Evolutionary conservation across 2,888 invertebrate genomes (phyloP).

Genomic region (Xestoiulus laeticollis): DNA sequence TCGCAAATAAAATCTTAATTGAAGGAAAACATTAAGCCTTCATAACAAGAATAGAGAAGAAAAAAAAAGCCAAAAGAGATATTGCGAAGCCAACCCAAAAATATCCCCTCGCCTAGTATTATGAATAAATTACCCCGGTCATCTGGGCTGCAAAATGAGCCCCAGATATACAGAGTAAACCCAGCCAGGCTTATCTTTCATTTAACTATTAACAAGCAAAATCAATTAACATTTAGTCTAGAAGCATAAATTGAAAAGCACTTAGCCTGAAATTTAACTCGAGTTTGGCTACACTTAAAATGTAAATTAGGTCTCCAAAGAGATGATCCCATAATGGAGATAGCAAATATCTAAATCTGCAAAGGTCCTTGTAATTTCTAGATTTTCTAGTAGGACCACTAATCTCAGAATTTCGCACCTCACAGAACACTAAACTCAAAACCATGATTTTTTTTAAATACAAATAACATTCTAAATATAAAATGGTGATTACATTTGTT

Average conservation of each 20-base stretch:
- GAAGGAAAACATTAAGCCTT: constrained; percentile 6
- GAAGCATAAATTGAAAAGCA: constrained; percentile 36
- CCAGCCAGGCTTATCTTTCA: constrained; percentile 12
- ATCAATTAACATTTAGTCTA: constrained; percentile 10
- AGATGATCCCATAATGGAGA: too few relatives aligned
- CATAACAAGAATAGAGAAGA: neutral
- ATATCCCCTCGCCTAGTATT: neutral
- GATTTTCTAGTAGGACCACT: too few relatives aligned
- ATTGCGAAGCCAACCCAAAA: neutral
- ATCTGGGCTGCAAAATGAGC: neutral
- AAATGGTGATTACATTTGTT: too few relatives aligned
- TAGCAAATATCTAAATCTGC: too few relatives aligned
- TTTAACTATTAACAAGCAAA: constrained; percentile 13
- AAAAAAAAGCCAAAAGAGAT: neutral
- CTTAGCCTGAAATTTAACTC: neutral
- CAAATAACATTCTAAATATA: too few relatives aligned
- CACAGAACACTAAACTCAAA: too few relatives aligned
- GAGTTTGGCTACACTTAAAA: too few relatives aligned
- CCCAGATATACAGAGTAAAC: neutral
- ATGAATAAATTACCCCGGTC: constrained; percentile 14
- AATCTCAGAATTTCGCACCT: too few relatives aligned
- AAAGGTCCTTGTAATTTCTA: too few relatives aligned
- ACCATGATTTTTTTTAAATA: too few relatives aligned
- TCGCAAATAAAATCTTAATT: neutral
- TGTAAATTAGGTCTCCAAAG: too few relatives aligned